These are phyloP conservation scores for Caenorhabditis zanzibari DNA, from an alignment of 2,888 invertebrate species.

Conservation along the genomic window DNA sequence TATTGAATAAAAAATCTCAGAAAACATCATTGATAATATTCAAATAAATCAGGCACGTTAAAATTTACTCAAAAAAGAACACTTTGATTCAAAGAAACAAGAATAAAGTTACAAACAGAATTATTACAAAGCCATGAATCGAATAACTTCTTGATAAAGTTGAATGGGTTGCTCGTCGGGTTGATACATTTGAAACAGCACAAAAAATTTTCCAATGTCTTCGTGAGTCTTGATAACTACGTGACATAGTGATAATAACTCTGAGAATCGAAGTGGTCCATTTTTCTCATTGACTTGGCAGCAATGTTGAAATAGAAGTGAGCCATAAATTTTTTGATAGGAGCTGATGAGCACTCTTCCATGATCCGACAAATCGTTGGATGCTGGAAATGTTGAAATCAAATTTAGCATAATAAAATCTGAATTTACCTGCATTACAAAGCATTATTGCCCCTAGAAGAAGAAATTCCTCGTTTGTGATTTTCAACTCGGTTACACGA, in stretches of 20 bases:
- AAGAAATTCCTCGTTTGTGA: background rate
- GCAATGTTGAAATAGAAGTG: conserved; percentile 12
- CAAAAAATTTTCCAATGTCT: conserved; percentile 6
- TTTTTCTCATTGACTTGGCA: background rate
- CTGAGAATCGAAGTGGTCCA: background rate
- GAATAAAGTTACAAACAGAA: background rate
- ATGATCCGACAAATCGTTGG: background rate
- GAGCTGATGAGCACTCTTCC: conserved; percentile 1
- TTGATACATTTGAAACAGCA: conserved; percentile 22
- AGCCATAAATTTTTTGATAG: conserved; percentile 11
- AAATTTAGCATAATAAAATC: background rate
- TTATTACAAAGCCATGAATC: conserved; percentile 7
- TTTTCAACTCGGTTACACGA: conserved; percentile 7
- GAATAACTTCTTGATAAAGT: conserved; percentile 11
- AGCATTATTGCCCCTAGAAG: conserved; percentile 9
- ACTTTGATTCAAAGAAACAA: background rate
- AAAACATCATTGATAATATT: too few relatives aligned
- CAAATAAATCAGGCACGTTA: too few relatives aligned
- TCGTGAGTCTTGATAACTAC: background rate
- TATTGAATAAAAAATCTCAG: too few relatives aligned
- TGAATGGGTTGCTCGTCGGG: conserved; percentile 8
- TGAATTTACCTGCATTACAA: conserved; percentile 18
- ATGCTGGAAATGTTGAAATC: background rate
- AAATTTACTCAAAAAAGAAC: too few relatives aligned
- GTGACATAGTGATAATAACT: conserved; percentile 11